These are phyloP conservation scores for Drosophila subsilvestris DNA, from an alignment of 2,888 invertebrate genomes.

Conservation along the genomic window DNA sequence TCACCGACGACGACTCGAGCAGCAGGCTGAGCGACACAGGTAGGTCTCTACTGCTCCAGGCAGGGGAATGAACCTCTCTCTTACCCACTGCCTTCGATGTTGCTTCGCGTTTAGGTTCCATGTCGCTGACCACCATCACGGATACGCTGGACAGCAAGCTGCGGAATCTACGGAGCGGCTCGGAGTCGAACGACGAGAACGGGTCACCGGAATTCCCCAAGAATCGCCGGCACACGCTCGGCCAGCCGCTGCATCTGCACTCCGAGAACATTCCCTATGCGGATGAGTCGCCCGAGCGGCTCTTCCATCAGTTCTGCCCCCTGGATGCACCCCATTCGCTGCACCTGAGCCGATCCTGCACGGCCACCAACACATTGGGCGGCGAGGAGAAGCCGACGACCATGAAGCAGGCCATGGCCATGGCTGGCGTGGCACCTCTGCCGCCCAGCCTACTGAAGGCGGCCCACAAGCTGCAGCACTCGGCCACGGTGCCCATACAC, in stretches of 20 bases:
- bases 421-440: constrained; percentile 52
- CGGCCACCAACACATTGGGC: constrained; percentile 66
- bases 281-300: constrained; percentile 87
- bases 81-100: neutral
- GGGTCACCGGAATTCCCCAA: constrained; percentile 84
- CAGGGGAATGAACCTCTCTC: neutral
- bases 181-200: constrained; percentile 86
- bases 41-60: constrained; percentile 48
- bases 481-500: constrained; percentile 80
- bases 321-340: constrained; percentile 73
- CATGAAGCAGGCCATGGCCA: constrained; percentile 36
- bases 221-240: constrained; percentile 80
- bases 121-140: constrained; percentile 92
- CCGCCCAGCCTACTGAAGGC: constrained; percentile 63
- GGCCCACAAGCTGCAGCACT: constrained; percentile 79
- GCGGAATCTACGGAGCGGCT: constrained; percentile 89
- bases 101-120: constrained; percentile 87
- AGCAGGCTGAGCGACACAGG: constrained; percentile 83
- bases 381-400: constrained; percentile 28
- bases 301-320: constrained; percentile 79
- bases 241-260: constrained; percentile 83
- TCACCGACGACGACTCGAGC: constrained; percentile 83
- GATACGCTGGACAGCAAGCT: constrained; percentile 94
- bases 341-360: constrained; percentile 78
- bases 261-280: constrained; percentile 89